A percentile compares a stretch with the other conserved stretches of the same genome.
Evolutionary conservation across 2,113 vertebrate species (phyloP).

Genomic region (Datnioides undecimradiatus): DNA sequence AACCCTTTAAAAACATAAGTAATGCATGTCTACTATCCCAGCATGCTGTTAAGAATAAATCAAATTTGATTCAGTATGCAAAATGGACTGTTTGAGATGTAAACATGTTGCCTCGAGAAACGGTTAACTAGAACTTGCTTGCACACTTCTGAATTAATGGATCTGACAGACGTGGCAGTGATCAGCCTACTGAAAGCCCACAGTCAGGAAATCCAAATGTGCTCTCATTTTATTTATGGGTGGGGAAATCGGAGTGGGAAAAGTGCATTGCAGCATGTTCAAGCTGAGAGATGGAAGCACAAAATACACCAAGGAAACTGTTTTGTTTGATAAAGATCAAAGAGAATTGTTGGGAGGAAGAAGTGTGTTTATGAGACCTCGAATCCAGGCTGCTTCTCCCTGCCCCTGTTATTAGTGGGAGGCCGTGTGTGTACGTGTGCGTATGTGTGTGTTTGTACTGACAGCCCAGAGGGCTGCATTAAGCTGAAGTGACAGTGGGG

Average conservation of each 20-base stretch:
- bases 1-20: slow-evolving; percentile 31
- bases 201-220: slow-evolving; percentile 67
- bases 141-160: slow-evolving; percentile 67
- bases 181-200: slow-evolving; percentile 61
- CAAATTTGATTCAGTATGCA: slow-evolving; percentile 39
- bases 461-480: slow-evolving; percentile 65
- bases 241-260: slow-evolving; percentile 56
- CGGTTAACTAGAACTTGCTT: slow-evolving; percentile 46
- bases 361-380: slow-evolving; percentile 72
- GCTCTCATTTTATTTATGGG: slow-evolving; percentile 68
- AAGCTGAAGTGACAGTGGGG: slow-evolving; percentile 73
- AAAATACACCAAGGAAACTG: slow-evolving; percentile 66
- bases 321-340: slow-evolving; percentile 80
- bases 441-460: slow-evolving; percentile 41
- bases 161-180: slow-evolving; percentile 71
- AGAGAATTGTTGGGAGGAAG: slow-evolving; percentile 69
- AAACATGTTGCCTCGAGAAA: slow-evolving; percentile 62
- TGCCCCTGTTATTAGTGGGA: slow-evolving; percentile 71
- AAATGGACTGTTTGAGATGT: slow-evolving; percentile 43
- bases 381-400: slow-evolving; percentile 57
- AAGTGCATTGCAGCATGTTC: slow-evolving; percentile 56
- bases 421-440: slow-evolving; percentile 22
- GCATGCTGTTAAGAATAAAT: slow-evolving; percentile 47
- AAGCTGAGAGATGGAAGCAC: slow-evolving; percentile 56
- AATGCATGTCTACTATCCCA: slow-evolving; percentile 3